A percentile compares a stretch with the other conserved stretches of the same genome.
Conservation (phyloP, 2,888 invertebrate genomes). For the Catocala nupta region DNA sequence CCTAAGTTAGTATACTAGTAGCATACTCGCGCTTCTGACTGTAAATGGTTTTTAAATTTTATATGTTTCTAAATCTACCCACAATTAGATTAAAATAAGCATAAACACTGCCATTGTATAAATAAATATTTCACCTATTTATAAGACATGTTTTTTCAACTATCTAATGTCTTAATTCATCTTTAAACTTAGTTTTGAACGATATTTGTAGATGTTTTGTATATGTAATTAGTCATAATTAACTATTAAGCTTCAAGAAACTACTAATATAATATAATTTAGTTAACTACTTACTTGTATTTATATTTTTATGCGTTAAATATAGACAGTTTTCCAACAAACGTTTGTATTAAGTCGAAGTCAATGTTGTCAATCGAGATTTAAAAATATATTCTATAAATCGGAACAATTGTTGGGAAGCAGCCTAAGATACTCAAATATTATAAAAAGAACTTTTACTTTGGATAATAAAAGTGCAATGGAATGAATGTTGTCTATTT, state of each 20-base stretch:
- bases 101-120: conserved; percentile 64
- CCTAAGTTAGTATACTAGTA: conserved; percentile 5
- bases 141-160: conserved; percentile 34
- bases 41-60: conserved; percentile 10
- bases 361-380: conserved; percentile 25
- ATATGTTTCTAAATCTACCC: conserved; percentile 14
- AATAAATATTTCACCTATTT: conserved; percentile 49
- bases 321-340: conserved; percentile 43
- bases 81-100: conserved; percentile 23
- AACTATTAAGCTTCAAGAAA: conserved; percentile 23
- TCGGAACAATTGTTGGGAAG: conserved; percentile 38
- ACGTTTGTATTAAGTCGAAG: conserved; percentile 26
- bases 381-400: conserved; percentile 9
- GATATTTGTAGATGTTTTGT: conserved; percentile 23
- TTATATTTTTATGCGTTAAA: conserved; percentile 35
- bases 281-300: conserved; percentile 38
- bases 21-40: conserved; percentile 21
- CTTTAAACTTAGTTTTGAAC: conserved; percentile 14
- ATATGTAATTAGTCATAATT: conserved; percentile 24
- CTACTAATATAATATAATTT: conserved; percentile 43
- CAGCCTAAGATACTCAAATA: conserved; percentile 58
- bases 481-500: conserved; percentile 27
- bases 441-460: conserved; percentile 40
- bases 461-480: conserved; percentile 53
- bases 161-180: conserved; percentile 3